Base-by-base conservation (phyloP, 2,113 vertebrate species). In the Empidonax traillii region DNA sequence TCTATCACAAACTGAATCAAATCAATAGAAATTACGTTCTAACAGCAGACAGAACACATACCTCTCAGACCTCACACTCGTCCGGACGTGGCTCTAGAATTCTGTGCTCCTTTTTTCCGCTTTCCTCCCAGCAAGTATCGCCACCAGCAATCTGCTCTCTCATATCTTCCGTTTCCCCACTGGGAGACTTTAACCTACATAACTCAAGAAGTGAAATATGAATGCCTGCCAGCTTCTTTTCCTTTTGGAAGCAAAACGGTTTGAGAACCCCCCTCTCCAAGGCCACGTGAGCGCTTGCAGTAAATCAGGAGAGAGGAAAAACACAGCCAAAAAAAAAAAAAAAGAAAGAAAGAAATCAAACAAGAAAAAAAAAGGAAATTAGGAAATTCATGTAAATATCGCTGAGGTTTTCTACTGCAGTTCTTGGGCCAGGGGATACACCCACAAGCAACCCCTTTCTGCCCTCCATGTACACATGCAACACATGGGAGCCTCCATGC, bases 121-220 rank as follows among this genome's bases (percentile, higher is more conserved):
- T 89, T 71, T 90, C 53, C 84, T 94, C 59, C 75, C 17, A 77
- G 83, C 12, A 13, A 59, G 56, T 85, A 90, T 95, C 58, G 35
- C 75, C 93, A 93, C 63, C 75, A 93, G 96, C 93, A 89, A 93
- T 96, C 97, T 95, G 96, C 91, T 87, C 90, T 91, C 96, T 97
- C 96, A 31, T 90, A 92, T 92, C 96, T 95, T 96, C 97, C 74
- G 2, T 93, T 91, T 93, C 95, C 96, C 97, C 93, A 66, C 96
- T 94, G 96, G 97, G 95, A 98, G 87, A 73, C 79, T 94, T 96
- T 90, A 97, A 95, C 95, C 87, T 96, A 96, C 96, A 95, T 96
- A 97, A 96, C 97, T 97, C 14, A 4, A 96, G 95, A 93, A 66
- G 92, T 96, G 93, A 91, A 96, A 92, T 76, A 84, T 41, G 95